Percentiles rank a stretch among this genome's conserved stretches.
Conservation (phyloP, 1,140 invertebrate species). For the Chionoecetes opilio region DNA sequence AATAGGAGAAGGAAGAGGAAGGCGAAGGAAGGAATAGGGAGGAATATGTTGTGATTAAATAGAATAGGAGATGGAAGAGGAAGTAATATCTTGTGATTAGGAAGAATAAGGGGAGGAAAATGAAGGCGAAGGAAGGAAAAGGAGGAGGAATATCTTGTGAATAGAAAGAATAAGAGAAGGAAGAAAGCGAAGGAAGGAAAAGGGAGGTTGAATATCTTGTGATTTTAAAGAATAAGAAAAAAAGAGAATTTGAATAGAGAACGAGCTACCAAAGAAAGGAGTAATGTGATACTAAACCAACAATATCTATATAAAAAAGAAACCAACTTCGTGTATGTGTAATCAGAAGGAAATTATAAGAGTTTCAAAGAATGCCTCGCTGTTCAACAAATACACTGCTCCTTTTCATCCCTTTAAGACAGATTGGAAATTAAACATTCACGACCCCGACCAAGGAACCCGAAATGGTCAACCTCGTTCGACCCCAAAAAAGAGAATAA, state of each 20-base stretch:
- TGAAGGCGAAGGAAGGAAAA: neutral
- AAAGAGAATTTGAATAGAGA: neutral
- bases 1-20: neutral
- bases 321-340: no score
- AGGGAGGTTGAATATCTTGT: neutral
- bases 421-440: conserved; percentile 21
- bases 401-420: neutral
- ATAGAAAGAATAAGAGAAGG: neutral
- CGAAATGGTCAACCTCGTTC: neutral
- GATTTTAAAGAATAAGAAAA: neutral
- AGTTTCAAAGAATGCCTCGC: neutral
- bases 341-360: no score
- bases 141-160: neutral
- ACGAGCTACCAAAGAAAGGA: neutral
- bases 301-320: neutral
- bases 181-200: neutral
- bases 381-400: neutral
- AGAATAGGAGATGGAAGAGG: neutral
- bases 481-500: neutral
- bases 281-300: neutral
- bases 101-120: conserved; percentile 40
- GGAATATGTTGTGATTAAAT: no score
- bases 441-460: neutral
- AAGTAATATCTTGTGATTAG: neutral
- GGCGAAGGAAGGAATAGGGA: neutral